phyloP scores from a whole-genome alignment of 2,888 invertebrate species.

The Cyclophora albipunctata region DNA sequence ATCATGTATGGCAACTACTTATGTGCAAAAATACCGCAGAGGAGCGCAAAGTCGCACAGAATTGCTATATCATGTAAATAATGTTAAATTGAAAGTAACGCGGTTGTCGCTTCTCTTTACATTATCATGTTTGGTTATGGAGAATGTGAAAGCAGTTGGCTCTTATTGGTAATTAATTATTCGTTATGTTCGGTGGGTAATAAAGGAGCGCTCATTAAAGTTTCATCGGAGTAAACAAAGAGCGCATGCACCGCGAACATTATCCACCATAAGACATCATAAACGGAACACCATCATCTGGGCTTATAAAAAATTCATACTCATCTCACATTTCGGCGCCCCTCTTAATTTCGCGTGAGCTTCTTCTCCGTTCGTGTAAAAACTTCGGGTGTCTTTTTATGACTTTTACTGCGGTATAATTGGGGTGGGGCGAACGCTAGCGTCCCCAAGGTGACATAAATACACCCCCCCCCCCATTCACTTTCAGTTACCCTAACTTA shows the following conservation, averaged over 20 bases:
- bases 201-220: conserved; percentile 66
- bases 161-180: conserved; percentile 62
- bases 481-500: conserved; percentile 60
- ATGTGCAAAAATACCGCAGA: conserved; percentile 27
- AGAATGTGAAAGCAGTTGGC: conserved; percentile 25
- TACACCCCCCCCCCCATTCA: conserved; percentile 53
- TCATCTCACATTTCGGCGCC: conserved; percentile 76
- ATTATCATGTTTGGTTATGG: conserved; percentile 25
- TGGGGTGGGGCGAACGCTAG: conserved; percentile 70
- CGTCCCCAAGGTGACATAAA: conserved; percentile 75
- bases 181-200: conserved; percentile 55
- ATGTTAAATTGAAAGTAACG: conserved; percentile 25
- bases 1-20: conserved; percentile 19
- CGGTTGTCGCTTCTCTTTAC: conserved; percentile 18
- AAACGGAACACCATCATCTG: conserved; percentile 74
- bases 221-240: conserved; percentile 64
- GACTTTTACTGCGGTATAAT: conserved; percentile 77
- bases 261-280: conserved; percentile 74
- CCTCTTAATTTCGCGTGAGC: conserved; percentile 75
- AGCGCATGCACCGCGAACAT: conserved; percentile 64
- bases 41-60: conserved; percentile 24
- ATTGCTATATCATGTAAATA: conserved; percentile 29
- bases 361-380: conserved; percentile 73
- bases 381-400: conserved; percentile 76
- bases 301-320: conserved; percentile 75